These are phyloP conservation scores for Todiramphus saurophagus DNA, from an alignment of 2,113 vertebrate species.

Conservation along the genomic window DNA sequence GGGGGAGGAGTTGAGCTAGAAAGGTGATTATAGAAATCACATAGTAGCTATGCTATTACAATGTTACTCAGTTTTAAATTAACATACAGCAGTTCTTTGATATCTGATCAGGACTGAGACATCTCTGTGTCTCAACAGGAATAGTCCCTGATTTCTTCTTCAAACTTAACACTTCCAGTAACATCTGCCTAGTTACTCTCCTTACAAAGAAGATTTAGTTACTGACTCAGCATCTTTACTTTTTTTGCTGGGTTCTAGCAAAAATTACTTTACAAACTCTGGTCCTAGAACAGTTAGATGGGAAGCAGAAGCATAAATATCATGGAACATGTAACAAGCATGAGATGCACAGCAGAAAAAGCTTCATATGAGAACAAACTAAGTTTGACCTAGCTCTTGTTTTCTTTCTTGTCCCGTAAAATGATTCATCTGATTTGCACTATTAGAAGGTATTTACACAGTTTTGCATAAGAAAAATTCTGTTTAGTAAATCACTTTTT, in stretches of 20 bases:
- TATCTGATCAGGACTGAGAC: not conserved
- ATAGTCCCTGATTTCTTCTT: not conserved
- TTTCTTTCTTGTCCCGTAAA: not conserved
- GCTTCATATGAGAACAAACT: not conserved
- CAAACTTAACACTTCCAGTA: not conserved
- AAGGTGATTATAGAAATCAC: not conserved
- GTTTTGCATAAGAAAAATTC: not conserved
- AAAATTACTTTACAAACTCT: not conserved
- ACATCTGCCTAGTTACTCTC: not conserved
- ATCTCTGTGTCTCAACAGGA: not conserved
- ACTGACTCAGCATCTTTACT: not conserved
- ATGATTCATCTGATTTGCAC: not conserved
- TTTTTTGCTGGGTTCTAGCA: not conserved
- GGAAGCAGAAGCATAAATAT: not conserved
- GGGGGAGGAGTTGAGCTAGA: fast-evolving
- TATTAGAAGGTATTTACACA: not conserved
- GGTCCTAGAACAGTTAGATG: not conserved
- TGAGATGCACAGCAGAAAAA: not conserved
- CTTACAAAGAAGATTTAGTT: not conserved
- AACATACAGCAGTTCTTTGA: fast-evolving
- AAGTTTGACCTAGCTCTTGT: not conserved
- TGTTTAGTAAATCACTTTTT: not conserved
- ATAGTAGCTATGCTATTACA: not conserved
- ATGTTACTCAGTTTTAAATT: not conserved
- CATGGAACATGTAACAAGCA: not conserved